Percentiles rank a stretch among this genome's conserved stretches.
phyloP scores from a whole-genome alignment of 2,888 invertebrate genomes.

The Polia nebulosa region DNA sequence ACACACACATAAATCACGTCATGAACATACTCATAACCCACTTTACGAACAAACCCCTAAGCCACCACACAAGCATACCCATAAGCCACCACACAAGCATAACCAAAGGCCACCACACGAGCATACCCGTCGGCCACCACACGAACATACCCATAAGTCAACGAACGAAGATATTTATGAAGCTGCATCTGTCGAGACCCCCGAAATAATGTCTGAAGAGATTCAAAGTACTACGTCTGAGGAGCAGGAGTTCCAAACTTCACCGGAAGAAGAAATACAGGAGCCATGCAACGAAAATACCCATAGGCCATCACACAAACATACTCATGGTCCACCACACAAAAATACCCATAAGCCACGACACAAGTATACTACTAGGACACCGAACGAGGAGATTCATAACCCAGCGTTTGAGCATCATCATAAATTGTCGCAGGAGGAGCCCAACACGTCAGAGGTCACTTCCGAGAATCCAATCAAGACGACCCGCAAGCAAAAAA shows the following conservation, averaged over 20 bases:
- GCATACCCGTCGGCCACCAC: not conserved
- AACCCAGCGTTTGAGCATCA: not conserved
- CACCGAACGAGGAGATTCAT: not conserved
- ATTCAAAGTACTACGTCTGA: not conserved
- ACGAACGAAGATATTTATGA: not conserved
- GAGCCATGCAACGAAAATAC: not conserved
- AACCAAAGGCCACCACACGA: not conserved
- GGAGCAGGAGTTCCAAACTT: not conserved
- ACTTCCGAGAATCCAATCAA: not conserved
- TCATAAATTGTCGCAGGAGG: not conserved
- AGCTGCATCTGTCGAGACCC: not conserved
- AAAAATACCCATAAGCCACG: not conserved
- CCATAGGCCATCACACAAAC: not conserved
- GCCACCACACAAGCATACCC: not conserved
- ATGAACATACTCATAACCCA: not conserved
- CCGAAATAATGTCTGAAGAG: not conserved
- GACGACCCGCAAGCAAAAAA: not conserved
- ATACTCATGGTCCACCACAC: not conserved
- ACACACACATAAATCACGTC: not conserved
- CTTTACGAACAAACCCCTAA: no score
- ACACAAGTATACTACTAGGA: not conserved
- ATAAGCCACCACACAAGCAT: not conserved
- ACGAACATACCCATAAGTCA: not conserved
- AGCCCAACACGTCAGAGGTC: not conserved
- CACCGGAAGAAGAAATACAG: constrained; percentile 1